Conservation (phyloP, 2,888 invertebrate species). For the Eurois occulta region DNA sequence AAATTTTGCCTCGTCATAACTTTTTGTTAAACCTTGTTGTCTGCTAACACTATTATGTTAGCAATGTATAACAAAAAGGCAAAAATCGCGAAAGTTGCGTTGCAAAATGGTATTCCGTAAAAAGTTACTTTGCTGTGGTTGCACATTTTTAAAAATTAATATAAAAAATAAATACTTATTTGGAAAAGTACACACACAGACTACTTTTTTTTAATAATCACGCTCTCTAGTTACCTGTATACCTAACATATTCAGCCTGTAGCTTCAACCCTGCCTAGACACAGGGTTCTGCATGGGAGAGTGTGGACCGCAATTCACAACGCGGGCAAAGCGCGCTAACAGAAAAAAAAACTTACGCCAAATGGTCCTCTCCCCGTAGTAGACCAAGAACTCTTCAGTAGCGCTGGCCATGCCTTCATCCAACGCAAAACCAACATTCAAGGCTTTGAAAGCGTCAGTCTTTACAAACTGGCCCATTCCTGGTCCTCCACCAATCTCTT, state of each 20-base stretch:
- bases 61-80: background rate
- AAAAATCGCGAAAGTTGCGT: background rate
- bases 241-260: background rate
- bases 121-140: background rate
- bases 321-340: background rate
- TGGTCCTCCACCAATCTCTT: conserved; percentile 94
- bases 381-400: conserved; percentile 91
- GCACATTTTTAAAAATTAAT: background rate
- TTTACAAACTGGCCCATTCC: conserved; percentile 95
- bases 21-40: no score
- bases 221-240: no score
- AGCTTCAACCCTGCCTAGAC: background rate
- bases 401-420: conserved; percentile 96
- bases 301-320: background rate
- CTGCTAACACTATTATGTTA: no score
- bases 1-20: background rate
- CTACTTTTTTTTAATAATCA: background rate
- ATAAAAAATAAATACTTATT: background rate
- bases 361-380: conserved; percentile 93
- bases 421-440: conserved; percentile 96
- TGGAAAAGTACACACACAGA: background rate
- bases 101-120: background rate
- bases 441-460: conserved; percentile 92
- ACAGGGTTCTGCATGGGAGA: no score
- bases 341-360: conserved; percentile 93